Evolutionary conservation across 2,113 vertebrate species (phyloP), one percentile per base, ranked within the genome.

Genomic region (Brachypodius melanocephalos): DNA sequence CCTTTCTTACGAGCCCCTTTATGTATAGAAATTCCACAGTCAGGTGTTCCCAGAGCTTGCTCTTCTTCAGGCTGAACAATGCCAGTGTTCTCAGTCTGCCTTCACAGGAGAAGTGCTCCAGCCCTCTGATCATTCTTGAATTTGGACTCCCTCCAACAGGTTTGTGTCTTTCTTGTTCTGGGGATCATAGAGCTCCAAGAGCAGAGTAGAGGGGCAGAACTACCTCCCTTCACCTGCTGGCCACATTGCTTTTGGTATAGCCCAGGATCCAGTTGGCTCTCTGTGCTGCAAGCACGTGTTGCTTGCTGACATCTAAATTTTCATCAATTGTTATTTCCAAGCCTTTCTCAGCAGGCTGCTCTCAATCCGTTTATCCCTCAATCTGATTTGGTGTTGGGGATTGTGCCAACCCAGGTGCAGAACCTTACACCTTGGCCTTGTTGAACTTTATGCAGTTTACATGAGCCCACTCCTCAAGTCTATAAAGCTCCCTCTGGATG

Each of bases 381-480:
- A 3, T 7, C 46, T 38, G 21, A 31, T 38, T 32, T 54, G 21
- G 16, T 46, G 2, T 5, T n/a, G 5, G 12, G 8, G 14, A 14
- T 48, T 76, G 31, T 19, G 49, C 10, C 0, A 0, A 36, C 2
- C 6, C 26, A 26, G 10, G 12, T 43, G 26, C 45, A 66, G 26
- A 21, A 43, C 19, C 24, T 54, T 43, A 29, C 6, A 34, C 9
- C 11, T 38, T 45, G 32, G 14, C 6, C 12, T 77, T 61, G 5
- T 48, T 55, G 38, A 72, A 40, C 20, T 34, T 86, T 6, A 34
- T 11, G 15, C 45, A 9, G 10, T 59, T 81, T 43, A 2, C 32
- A 34, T 3, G 8, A 45, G 5, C 11, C 21, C 1, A 2, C 28
- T 42, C 10, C 14, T 59, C 58, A 31, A 66, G 32, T 7, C 32